phyloP scores from a whole-genome alignment of 2,113 vertebrate genomes.

The Sturnira hondurensis region DNA sequence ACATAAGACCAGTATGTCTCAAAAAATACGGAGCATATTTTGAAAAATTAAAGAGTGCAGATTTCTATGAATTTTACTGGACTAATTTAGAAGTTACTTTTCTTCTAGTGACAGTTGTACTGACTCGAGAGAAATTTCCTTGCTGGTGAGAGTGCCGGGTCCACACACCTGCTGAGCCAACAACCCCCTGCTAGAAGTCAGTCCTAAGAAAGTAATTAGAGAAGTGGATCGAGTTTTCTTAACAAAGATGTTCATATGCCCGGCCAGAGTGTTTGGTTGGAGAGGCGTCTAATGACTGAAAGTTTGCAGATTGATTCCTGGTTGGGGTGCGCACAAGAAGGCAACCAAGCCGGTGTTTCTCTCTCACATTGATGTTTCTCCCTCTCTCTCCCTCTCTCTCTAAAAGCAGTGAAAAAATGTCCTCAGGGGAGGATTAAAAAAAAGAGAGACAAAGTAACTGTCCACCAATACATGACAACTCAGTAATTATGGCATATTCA shows the following conservation, averaged over 20 bases:
- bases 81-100: neutral
- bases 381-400: too few relatives aligned
- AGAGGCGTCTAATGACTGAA: too few relatives aligned
- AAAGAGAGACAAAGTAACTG: neutral
- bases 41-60: neutral
- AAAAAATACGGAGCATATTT: neutral
- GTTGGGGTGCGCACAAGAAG: too few relatives aligned
- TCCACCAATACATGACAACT: neutral
- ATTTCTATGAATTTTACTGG: neutral
- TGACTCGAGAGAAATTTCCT: neutral
- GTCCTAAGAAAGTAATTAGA: neutral
- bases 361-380: too few relatives aligned
- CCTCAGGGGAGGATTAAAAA: too few relatives aligned
- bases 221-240: neutral
- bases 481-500: neutral
- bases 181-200: neutral
- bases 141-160: neutral
- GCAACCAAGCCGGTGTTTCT: too few relatives aligned
- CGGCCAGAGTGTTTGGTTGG: too few relatives aligned
- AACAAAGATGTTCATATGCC: neutral
- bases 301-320: too few relatives aligned
- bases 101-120: neutral
- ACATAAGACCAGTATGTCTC: neutral
- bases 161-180: neutral
- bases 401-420: too few relatives aligned